Evolutionary conservation across 2,113 vertebrate genomes (phyloP).

Genomic region (Ciconia boyciana): DNA sequence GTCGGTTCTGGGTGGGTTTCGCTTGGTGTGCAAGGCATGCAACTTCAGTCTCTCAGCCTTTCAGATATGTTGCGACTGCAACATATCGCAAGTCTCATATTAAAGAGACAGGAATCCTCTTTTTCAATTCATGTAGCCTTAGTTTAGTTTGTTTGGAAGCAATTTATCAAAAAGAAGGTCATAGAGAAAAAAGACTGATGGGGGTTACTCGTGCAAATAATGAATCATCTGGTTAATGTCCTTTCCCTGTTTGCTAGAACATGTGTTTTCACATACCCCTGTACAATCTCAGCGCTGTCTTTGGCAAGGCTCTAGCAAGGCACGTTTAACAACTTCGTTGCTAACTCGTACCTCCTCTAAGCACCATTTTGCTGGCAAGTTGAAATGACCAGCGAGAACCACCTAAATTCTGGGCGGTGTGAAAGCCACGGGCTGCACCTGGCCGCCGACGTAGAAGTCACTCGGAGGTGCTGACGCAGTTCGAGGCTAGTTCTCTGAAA

Average conservation of each 20-base stretch:
- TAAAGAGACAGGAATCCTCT: neutral
- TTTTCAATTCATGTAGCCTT: neutral
- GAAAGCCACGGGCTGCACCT: neutral
- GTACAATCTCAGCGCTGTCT: neutral
- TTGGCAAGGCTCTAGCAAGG: neutral
- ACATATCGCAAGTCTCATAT: too few species aligned
- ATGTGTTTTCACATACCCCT: neutral
- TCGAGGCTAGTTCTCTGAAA: neutral
- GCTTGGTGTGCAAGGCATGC: fast-evolving
- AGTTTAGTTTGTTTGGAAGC: neutral
- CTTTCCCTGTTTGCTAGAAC: neutral
- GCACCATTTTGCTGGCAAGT: neutral
- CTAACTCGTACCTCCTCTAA: neutral
- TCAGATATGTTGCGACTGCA: neutral
- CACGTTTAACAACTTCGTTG: neutral
- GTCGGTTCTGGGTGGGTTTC: fast-evolving
- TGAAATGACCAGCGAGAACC: neutral
- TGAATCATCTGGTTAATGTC: neutral
- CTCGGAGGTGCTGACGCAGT: fast-evolving
- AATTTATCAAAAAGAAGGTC: neutral
- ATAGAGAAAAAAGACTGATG: neutral
- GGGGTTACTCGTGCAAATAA: neutral
- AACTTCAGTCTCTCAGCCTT: neutral
- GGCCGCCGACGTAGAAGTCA: fast-evolving
- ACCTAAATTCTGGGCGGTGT: fast-evolving